Base-by-base conservation (phyloP, 2,888 invertebrate species). In the Drosophila macrothrix region DNA sequence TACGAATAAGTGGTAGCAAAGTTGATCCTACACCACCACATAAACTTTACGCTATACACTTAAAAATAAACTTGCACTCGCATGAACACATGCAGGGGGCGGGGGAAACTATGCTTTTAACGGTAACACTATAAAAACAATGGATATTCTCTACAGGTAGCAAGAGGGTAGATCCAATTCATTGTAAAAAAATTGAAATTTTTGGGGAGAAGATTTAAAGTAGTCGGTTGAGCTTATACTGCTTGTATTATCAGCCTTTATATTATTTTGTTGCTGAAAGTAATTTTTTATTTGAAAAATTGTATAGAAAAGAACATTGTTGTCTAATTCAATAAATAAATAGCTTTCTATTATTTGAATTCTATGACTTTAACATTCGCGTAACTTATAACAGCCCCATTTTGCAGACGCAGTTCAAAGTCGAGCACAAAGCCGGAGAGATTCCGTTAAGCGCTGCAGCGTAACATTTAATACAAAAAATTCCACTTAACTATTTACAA, bases 1-100 rank as follows among this genome's bases (percentile, higher is more conserved):
- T 43, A 16, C 41, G 43, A 33, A 46, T 55, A 62, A 61, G 59
- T 69, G 67, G 56, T 37, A 33, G 35, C 65, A 80, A 73, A 80
- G 65, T 77, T 80, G 71, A 76, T 78, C 72, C 84, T 82, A 46
- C 60, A 25, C 35, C 62, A 41, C 59, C 58, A 46, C 77, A 79
- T 81, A 83, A 87, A 84, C 64, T 85, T 87, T 74, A 65, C 52
- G 62, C 61, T 56, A 62, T 67, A 78, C 88, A 85, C 86, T 85
- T 85, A 85, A 83, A 85, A 83, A 68, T 84, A 82, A 85, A 83
- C 75, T 83, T 81, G 61, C 80, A 76, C 70, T 73, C 73, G 61
- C 71, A 56, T 63, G 22, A 60, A 22, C 46, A 16, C 46, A 46
- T 16, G 41, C 16, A 14, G 29, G 29, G 16, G 9, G 9, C 5